A percentile compares a stretch with the other conserved stretches of the same genome.
These are phyloP conservation scores for Teleopsis dalmanni DNA, from an alignment of 1,140 invertebrate species.

Conservation along the genomic window DNA sequence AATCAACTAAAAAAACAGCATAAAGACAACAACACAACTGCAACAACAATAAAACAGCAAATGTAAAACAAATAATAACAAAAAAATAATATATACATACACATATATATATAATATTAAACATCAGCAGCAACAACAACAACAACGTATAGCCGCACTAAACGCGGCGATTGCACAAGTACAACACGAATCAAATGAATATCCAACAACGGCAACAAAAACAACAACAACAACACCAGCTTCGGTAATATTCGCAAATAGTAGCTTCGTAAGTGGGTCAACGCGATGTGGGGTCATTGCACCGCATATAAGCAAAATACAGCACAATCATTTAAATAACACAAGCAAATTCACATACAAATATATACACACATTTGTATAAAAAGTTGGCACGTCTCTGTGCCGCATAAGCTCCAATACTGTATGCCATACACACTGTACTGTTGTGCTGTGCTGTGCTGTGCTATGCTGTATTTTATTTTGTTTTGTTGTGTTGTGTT, in stretches of 20 bases:
- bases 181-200: too few species aligned
- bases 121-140: conserved; percentile 8
- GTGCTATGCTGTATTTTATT: too few species aligned
- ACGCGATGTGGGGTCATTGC: conserved; percentile 17
- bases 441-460: too few species aligned
- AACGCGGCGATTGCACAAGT: background rate
- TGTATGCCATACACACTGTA: too few species aligned
- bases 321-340: background rate
- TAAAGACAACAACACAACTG: background rate
- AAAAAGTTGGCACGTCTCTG: too few species aligned
- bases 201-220: too few species aligned
- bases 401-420: too few species aligned
- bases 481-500: too few species aligned
- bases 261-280: conserved; percentile 17
- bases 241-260: conserved; percentile 14
- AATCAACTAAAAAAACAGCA: background rate
- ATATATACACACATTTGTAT: background rate
- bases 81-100: too few species aligned
- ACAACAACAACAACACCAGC: background rate
- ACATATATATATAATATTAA: too few species aligned
- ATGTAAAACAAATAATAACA: too few species aligned
- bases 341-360: background rate
- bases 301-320: conserved; percentile 6
- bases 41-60: conserved; percentile 2
- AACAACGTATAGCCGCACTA: background rate